Evolutionary conservation across 2,797 vertebrate genomes (phyloP).

Genomic region (Smutsia temminckii): DNA sequence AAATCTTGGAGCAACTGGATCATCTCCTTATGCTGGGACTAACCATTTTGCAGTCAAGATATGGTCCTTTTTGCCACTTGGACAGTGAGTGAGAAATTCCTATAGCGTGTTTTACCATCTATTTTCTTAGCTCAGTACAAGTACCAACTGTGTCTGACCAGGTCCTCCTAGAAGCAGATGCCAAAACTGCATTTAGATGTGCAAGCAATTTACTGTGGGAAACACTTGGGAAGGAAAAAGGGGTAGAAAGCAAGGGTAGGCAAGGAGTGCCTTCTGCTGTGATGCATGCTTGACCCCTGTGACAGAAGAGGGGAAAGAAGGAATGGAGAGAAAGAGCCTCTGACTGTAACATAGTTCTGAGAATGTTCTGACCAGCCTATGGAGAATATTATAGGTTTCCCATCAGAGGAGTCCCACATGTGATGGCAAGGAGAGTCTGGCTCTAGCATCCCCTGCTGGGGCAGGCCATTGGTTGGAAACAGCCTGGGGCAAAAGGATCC

Average conservation of each 20-base stretch:
- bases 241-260: too few relatives aligned
- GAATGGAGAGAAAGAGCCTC: not conserved
- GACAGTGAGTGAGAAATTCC: not conserved
- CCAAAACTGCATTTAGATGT: not conserved
- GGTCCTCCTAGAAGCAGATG: not conserved
- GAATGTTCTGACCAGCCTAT: not conserved
- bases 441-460: not conserved
- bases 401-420: not conserved
- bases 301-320: not conserved
- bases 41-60: not conserved
- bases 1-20: not conserved
- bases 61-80: not conserved
- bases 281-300: not conserved
- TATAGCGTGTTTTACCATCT: not conserved
- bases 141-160: not conserved
- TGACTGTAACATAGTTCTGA: accelerated
- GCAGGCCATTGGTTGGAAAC: not conserved
- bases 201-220: not conserved
- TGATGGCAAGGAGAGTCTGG: too few relatives aligned
- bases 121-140: not conserved
- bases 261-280: not conserved
- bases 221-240: not conserved
- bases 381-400: too few relatives aligned
- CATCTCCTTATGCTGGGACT: not conserved
- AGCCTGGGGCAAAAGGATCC: too few relatives aligned